Percentiles rank a stretch among this genome's conserved stretches.
Evolutionary conservation across 2,888 invertebrate genomes (phyloP).

Genomic region (Malthinus seriepunctatus): DNA sequence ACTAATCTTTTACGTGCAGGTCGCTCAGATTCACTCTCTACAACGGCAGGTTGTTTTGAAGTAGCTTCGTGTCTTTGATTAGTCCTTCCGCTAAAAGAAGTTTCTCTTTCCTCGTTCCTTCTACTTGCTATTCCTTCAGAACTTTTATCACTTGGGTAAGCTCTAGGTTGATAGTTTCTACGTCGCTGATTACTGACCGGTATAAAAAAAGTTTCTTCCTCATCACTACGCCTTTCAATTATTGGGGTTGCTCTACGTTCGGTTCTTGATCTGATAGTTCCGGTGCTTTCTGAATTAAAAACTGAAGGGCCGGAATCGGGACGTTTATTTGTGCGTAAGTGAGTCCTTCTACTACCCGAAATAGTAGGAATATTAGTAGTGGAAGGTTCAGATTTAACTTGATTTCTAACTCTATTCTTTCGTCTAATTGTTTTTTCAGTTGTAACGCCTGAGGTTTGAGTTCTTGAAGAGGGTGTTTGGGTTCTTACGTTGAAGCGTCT

Average conservation of each 20-base stretch:
- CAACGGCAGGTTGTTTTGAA: no score
- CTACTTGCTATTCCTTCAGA: no score
- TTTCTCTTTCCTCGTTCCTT: not conserved
- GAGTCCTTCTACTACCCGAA: constrained; percentile 13
- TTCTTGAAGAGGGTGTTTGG: not conserved
- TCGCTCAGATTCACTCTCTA: not conserved
- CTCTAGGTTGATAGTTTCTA: not conserved
- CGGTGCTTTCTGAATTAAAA: constrained; percentile 32
- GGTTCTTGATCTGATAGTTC: constrained; percentile 40
- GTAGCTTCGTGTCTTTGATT: not conserved
- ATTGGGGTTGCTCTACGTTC: constrained; percentile 33
- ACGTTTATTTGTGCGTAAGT: constrained; percentile 13
- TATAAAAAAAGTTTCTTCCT: not conserved
- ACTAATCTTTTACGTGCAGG: not conserved
- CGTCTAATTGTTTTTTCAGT: not conserved
- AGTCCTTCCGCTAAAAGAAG: not conserved
- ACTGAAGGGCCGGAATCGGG: constrained; percentile 36
- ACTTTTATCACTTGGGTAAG: no score
- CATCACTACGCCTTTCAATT: not conserved
- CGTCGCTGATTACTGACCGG: not conserved
- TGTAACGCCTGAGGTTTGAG: not conserved
- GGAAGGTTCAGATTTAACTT: constrained; percentile 3
- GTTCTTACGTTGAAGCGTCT: not conserved
- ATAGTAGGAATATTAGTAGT: constrained; percentile 3
- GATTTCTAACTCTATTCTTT: not conserved